Evolutionary conservation across 23 tunicate species (phyloP).

Genomic region (Oikopleura vanhoeffeni): DNA sequence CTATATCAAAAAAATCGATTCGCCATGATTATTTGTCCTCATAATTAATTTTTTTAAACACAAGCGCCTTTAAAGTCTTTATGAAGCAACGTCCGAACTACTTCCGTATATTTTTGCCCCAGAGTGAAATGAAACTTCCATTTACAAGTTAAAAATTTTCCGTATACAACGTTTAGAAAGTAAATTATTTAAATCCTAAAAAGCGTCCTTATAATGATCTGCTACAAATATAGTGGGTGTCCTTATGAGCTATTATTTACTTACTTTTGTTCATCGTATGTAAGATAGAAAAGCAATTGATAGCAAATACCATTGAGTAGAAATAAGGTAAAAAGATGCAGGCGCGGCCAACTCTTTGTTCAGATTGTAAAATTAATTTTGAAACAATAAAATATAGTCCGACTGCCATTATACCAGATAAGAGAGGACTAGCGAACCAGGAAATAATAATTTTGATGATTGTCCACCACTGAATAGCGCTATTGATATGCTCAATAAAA

Average conservation of each 20-base stretch:
- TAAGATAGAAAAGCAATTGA: neutral
- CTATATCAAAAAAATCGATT: no score
- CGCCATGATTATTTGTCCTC: no score
- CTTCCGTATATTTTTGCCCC: no score
- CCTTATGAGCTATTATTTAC: neutral
- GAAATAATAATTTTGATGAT: conserved; percentile 29
- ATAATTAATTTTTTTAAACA: no score
- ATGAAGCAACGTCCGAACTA: no score
- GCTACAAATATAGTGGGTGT: no score
- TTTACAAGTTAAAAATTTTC: no score
- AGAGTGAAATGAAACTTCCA: no score
- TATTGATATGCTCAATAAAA: no score
- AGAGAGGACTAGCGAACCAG: conserved; percentile 70
- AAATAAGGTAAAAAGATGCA: neutral
- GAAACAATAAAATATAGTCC: conserved; percentile 34
- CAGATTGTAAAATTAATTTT: conserved; percentile 41
- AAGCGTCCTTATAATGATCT: no score
- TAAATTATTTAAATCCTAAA: neutral
- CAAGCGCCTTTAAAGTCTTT: no score
- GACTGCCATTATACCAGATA: conserved; percentile 67
- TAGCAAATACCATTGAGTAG: neutral
- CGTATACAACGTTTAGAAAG: neutral
- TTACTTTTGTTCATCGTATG: neutral
- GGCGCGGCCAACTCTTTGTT: neutral
- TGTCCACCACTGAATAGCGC: neutral